These are phyloP conservation scores for Onthophagus taurus DNA, from an alignment of 1,140 invertebrate species.

Conservation along the genomic window DNA sequence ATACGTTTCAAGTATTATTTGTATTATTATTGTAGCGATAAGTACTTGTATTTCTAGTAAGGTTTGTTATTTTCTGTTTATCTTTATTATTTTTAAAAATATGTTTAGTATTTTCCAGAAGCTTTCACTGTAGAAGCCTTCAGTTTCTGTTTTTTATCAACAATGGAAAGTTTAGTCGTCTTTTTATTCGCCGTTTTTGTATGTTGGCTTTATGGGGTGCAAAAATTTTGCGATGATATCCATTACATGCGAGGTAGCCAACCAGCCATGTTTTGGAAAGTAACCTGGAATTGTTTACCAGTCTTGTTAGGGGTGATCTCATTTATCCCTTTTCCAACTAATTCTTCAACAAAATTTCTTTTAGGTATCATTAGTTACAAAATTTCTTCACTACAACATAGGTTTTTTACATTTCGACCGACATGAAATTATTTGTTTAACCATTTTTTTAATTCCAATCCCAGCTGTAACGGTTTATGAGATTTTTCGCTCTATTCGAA, in stretches of 20 bases:
- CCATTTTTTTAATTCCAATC: neutral
- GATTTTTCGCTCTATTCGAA: neutral
- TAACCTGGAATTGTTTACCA: conserved; percentile 8
- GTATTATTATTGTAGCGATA: neutral
- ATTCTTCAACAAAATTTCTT: too few species aligned
- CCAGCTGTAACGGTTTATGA: neutral
- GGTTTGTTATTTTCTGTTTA: neutral
- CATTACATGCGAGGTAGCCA: conserved; percentile 9
- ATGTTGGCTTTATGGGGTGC: conserved; percentile 11
- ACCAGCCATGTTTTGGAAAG: conserved; percentile 12
- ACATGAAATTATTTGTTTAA: too few species aligned
- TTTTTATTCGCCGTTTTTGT: neutral
- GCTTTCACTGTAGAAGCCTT: neutral
- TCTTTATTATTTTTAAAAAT: neutral
- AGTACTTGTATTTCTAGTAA: neutral
- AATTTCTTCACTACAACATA: too few species aligned
- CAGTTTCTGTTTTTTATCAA: neutral
- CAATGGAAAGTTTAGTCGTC: neutral
- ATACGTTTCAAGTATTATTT: neutral
- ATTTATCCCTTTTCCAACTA: too few species aligned
- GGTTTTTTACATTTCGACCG: too few species aligned
- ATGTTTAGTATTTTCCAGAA: neutral
- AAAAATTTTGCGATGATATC: conserved; percentile 12
- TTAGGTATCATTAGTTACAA: too few species aligned
- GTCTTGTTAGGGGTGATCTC: neutral